These are phyloP conservation scores for Creontiades dilutus DNA, from an alignment of 2,888 invertebrate genomes.

Conservation along the genomic window DNA sequence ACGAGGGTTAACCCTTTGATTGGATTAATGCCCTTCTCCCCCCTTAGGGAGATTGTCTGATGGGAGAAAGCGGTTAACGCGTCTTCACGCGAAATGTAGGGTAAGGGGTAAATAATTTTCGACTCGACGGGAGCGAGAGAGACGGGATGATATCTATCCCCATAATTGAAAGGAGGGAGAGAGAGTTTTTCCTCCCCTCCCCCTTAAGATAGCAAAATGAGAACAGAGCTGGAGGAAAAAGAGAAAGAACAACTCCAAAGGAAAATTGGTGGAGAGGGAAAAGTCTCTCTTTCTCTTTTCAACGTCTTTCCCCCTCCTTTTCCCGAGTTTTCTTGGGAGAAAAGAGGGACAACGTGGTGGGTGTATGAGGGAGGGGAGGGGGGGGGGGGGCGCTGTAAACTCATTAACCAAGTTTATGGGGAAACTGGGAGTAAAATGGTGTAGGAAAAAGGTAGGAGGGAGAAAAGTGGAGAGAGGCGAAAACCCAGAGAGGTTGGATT, in stretches of 20 bases:
- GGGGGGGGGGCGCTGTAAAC: constrained; percentile 10
- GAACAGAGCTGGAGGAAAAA: neutral
- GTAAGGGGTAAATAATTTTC: constrained; percentile 36
- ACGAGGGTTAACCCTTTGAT: constrained; percentile 38
- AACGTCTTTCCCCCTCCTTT: neutral
- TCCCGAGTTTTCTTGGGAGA: neutral
- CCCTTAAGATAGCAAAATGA: constrained; percentile 44
- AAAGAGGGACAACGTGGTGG: neutral
- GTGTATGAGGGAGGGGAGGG: no score
- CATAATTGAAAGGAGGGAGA: constrained; percentile 10
- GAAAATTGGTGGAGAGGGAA: constrained; percentile 13
- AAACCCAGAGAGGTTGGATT: neutral
- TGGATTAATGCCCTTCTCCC: constrained; percentile 1
- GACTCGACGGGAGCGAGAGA: neutral
- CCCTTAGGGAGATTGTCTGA: constrained; percentile 8
- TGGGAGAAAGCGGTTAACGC: constrained; percentile 12
- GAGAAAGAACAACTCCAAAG: neutral
- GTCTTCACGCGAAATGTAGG: neutral
- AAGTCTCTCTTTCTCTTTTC: constrained; percentile 34
- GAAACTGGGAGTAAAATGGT: constrained; percentile 47
- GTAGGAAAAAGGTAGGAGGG: neutral
- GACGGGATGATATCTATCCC: neutral
- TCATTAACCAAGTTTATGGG: constrained; percentile 14
- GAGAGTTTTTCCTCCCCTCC: neutral
- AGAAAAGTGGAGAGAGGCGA: neutral